Evolutionary conservation across 2,113 vertebrate species (phyloP).

Genomic region (Salvelinus sp.): DNA sequence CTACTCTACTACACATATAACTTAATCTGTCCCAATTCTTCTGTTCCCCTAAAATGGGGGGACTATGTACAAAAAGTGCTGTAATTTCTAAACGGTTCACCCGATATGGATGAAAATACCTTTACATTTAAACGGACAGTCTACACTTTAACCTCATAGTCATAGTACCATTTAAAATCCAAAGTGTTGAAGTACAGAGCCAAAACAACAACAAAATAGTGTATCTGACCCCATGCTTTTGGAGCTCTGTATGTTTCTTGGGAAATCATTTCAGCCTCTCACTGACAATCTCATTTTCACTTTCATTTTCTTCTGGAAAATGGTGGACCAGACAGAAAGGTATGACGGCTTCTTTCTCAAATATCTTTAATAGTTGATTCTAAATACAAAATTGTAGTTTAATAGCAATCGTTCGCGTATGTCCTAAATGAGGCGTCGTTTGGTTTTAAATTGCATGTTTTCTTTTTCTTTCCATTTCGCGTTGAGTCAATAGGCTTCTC

Average conservation of each 20-base stretch:
- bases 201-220: too few relatives aligned
- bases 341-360: background rate
- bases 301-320: slow-evolving; percentile 29
- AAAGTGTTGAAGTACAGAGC: too few relatives aligned
- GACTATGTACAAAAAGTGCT: too few relatives aligned
- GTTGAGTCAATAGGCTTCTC: background rate
- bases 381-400: background rate
- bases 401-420: background rate
- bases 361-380: background rate
- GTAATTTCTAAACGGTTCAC: too few relatives aligned
- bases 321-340: slow-evolving; percentile 4
- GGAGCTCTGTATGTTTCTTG: too few relatives aligned
- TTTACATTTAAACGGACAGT: rapidly evolving
- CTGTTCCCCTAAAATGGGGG: too few relatives aligned
- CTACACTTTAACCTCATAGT: too few relatives aligned
- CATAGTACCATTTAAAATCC: too few relatives aligned
- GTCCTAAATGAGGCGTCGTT: background rate
- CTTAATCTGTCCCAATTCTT: too few relatives aligned
- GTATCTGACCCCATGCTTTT: too few relatives aligned
- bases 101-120: too few relatives aligned
- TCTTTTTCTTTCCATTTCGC: background rate
- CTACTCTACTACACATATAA: too few relatives aligned
- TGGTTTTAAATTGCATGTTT: background rate
- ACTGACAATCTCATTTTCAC: slow-evolving; percentile 21
- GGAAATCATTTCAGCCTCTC: background rate